Base-by-base conservation (phyloP, 2,797 vertebrate genomes). In the Eospalax fontanierii region DNA sequence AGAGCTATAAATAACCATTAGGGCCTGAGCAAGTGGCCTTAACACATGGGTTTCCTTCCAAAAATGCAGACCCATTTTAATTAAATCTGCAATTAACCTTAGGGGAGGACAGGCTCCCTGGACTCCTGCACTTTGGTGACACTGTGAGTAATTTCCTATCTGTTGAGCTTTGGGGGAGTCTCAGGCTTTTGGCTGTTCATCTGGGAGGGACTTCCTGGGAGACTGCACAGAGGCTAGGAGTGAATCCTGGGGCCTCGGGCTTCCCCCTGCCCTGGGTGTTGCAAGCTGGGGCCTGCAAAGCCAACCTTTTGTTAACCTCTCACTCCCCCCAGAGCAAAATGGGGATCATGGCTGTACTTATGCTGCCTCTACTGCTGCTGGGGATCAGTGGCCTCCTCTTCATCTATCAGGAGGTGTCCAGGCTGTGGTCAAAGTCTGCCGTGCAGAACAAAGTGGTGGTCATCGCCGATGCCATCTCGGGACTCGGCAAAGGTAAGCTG, bases 391-490 rank as follows among this genome's bases (percentile, higher is more conserved):
- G 99, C 43, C 76, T 99, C 35, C 99, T 99, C 97, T 99, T 99
- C 97, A 98, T 99, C 97, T 99, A 99, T 97, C 99, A 99, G 83
- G 98, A 99, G 97, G 97, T 99, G 94, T 98, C 98, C 90, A 98
- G 98, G 93, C 98, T 99, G 92, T 99, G 99, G 99, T 99, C 99
- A 93, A 99, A 99, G 97, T 99, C 99, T 73, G 98, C 98, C 0
- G 99, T 99, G 97, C 98, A 98, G 95, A 99, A 99, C 98, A 99
- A 99, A 97, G 99, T 99, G 86, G 99, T 99, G 96, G 99, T 99
- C 97, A 99, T 99, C 97, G 99, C 99, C 0, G 99, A 99, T 76
- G 99, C 99, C n/a, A 98, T 99, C 93, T 99, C 99, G 0, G 99
- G 99, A 35, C 98, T 99, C 89, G 99, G 99, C 95, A 98, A 98